Conservation (phyloP, 2,888 invertebrate genomes). For the Iphiclides podalirius region DNA sequence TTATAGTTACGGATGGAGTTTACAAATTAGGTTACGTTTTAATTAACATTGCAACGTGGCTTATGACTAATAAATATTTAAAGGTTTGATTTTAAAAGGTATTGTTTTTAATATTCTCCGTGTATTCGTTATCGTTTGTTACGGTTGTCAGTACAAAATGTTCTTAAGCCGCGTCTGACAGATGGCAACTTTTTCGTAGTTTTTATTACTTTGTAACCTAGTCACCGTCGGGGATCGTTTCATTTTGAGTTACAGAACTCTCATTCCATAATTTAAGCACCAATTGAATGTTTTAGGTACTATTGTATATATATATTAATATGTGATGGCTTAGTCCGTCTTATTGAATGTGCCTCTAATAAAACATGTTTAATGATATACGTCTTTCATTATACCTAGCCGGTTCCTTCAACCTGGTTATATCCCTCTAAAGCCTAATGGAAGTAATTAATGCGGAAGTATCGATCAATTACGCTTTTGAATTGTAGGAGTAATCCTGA, state of each 20-base stretch:
- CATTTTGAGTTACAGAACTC: conserved; percentile 41
- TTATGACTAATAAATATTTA: conserved; percentile 1
- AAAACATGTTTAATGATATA: conserved; percentile 54
- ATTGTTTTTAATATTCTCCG: background rate
- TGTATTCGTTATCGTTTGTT: too few relatives aligned
- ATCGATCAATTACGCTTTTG: too few relatives aligned
- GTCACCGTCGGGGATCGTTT: conserved; percentile 57
- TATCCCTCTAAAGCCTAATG: too few relatives aligned
- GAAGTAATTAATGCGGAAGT: too few relatives aligned
- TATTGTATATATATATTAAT: conserved; percentile 48
- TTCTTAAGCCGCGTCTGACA: conserved; percentile 5
- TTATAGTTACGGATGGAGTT: conserved; percentile 37
- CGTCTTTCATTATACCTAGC: conserved; percentile 31
- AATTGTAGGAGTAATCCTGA: too few relatives aligned
- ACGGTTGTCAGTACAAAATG: conserved; percentile 18
- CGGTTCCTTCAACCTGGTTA: too few relatives aligned
- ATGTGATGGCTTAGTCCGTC: conserved; percentile 51
- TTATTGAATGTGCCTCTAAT: conserved; percentile 74
- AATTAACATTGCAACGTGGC: conserved; percentile 21
- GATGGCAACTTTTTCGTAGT: conserved; percentile 43
- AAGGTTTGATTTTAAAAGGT: too few relatives aligned
- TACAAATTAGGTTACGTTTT: conserved; percentile 50
- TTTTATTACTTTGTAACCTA: conserved; percentile 47
- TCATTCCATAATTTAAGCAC: conserved; percentile 45
- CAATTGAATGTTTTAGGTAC: conserved; percentile 34